Conservation (phyloP, 2,888 invertebrate species). For the Invenusta paracnida region DNA sequence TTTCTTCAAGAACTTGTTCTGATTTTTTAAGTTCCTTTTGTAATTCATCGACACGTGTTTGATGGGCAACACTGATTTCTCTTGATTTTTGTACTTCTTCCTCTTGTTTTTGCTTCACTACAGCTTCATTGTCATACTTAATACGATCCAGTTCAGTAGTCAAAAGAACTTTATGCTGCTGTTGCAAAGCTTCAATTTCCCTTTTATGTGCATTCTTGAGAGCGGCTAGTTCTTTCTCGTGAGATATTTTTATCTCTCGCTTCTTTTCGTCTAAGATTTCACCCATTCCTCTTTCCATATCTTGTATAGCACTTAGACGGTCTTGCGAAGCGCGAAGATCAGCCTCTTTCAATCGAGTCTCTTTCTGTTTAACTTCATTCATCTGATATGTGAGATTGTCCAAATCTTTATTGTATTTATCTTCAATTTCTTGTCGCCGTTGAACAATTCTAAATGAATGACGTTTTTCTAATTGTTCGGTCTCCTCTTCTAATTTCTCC, state of each 20-base stretch:
- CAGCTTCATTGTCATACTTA: background rate
- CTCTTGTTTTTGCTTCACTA: slow-evolving; percentile 16
- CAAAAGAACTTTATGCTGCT: background rate
- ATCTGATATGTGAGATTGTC: slow-evolving; percentile 10
- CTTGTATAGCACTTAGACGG: slow-evolving; percentile 36
- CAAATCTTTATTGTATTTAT: slow-evolving; percentile 28
- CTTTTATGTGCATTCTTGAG: background rate
- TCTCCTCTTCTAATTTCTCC: slow-evolving; percentile 22
- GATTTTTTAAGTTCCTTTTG: background rate
- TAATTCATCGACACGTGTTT: background rate
- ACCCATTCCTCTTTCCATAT: slow-evolving; percentile 33
- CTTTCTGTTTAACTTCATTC: background rate
- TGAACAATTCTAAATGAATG: background rate
- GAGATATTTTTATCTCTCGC: slow-evolving; percentile 8
- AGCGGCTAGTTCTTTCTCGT: slow-evolving; percentile 15
- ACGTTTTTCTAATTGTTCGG: slow-evolving; percentile 20
- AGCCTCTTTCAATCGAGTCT: slow-evolving; percentile 10
- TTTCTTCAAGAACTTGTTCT: background rate
- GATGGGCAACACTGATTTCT: background rate
- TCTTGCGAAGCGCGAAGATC: slow-evolving; percentile 36
- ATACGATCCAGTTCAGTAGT: background rate
- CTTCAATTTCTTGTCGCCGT: slow-evolving; percentile 22
- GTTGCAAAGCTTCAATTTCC: background rate
- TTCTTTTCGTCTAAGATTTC: slow-evolving; percentile 8
- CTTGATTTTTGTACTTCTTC: background rate